Base-by-base conservation (phyloP, 35 echinoderm and acorn worm species). In the Diadema setosum region DNA sequence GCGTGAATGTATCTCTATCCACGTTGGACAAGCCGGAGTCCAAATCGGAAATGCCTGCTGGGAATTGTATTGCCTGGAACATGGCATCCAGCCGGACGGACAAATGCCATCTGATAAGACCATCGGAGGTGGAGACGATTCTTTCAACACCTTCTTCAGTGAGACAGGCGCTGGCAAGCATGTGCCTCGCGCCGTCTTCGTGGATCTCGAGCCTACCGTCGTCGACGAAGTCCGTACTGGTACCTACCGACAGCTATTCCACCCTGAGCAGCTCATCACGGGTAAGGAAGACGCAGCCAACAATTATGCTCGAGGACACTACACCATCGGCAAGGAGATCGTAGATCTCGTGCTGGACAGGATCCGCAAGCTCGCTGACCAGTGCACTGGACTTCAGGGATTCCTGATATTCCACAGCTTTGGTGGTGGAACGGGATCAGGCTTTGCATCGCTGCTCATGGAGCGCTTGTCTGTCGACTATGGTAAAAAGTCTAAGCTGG, bases 71-170 rank as follows among this genome's bases (percentile, higher is more conserved):
- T 93, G 84, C 39, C 59, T 93, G 25, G 91, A 88, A 75, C 70
- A 65, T 32, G 55, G 58, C 83, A 81, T 89, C 58, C 52, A 82
- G 33, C 76, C 76, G 42, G 87, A 89, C 63, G 86, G 87, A 25
- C 32, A 90, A 80, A 83, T 90, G 87, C 76, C 75, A 0, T 52
- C 42, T 17, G 87, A 90, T 8, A 82, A 30, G 20, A 90, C 87
- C 32, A 25, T 90, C 26, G 87, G 75, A 58, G 87, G 87, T 42
- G 80, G 49, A 5, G 41, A 29, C 20, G 87, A 89, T 35, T 31
- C 92, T 5, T 94, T 76, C 56, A 89, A 94, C 42, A 94, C 92
- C 2, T 94, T 94, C 87, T 94, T 94, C 83, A 89, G 87, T 65
- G 92, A 94, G 70, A 94, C 92, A 0, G 57, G 87, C 2, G 67